These are phyloP conservation scores for Pungitius pungitius DNA, from an alignment of 2,113 vertebrate genomes.

Conservation along the genomic window DNA sequence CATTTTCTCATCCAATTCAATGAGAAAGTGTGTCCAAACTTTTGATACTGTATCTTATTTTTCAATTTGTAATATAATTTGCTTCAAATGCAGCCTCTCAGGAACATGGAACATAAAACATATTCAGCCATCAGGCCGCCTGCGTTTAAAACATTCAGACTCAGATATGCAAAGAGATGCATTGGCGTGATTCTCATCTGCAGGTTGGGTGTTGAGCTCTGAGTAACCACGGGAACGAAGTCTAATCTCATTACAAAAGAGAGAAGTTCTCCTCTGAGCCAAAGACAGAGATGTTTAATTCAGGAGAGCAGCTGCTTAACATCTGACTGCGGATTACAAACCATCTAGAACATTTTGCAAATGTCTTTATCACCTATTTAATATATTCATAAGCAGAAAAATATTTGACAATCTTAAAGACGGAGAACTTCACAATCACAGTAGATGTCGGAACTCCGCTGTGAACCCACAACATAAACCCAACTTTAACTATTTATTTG, in stretches of 20 bases:
- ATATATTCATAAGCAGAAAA: neutral
- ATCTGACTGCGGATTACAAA: conserved; percentile 5
- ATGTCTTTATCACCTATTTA: neutral
- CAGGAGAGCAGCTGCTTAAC: neutral
- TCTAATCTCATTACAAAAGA: conserved; percentile 36
- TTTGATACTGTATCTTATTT: no score
- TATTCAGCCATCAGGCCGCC: conserved; percentile 46
- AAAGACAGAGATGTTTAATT: neutral
- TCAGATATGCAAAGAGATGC: conserved; percentile 67
- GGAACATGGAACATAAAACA: conserved; percentile 39
- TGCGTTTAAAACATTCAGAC: conserved; percentile 53
- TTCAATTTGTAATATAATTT: no score
- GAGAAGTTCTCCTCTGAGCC: conserved; percentile 24
- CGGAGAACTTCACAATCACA: neutral
- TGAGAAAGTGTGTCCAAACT: no score
- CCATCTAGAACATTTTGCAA: neutral
- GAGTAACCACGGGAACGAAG: conserved; percentile 48
- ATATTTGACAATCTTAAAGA: neutral
- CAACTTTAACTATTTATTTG: neutral
- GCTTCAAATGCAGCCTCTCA: no score
- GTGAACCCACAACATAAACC: neutral
- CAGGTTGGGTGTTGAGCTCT: conserved; percentile 37
- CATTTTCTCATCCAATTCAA: no score
- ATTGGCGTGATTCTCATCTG: conserved; percentile 57
- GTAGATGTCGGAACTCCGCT: neutral